phyloP scores from a whole-genome alignment of 1,140 invertebrate genomes.

The Frieseomelitta varia region DNA sequence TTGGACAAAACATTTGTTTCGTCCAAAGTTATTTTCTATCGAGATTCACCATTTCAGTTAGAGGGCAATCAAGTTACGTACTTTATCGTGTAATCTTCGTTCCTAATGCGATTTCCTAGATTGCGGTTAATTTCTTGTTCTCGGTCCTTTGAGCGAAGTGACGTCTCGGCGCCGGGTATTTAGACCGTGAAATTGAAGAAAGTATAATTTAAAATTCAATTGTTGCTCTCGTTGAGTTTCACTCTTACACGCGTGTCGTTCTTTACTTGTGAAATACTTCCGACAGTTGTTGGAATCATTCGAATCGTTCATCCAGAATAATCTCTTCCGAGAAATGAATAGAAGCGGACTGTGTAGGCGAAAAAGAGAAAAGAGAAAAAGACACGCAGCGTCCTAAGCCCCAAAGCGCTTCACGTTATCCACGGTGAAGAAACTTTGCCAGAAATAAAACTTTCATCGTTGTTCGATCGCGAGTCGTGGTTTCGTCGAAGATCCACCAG shows the following conservation, averaged over 20 bases:
- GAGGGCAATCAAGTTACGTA: not conserved
- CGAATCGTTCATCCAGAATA: no score
- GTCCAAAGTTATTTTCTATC: not conserved
- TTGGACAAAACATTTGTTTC: no score
- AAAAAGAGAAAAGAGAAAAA: not conserved
- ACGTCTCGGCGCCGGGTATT: not conserved
- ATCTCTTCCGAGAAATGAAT: no score
- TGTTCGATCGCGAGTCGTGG: not conserved
- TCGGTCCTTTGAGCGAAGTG: not conserved
- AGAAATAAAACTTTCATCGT: not conserved
- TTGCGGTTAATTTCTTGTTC: not conserved
- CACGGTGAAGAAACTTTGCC: not conserved
- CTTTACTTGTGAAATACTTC: not conserved
- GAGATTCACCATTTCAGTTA: not conserved
- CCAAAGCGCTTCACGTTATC: not conserved
- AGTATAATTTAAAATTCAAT: not conserved
- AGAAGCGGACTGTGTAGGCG: no score
- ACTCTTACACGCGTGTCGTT: not conserved
- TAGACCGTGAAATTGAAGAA: not conserved
- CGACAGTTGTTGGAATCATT: no score
- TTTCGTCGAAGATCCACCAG: not conserved
- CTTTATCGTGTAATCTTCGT: not conserved
- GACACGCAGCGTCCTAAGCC: no score
- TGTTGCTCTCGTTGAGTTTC: not conserved
- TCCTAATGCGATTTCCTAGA: not conserved